Evolutionary conservation across 2,797 vertebrate genomes (phyloP), one percentile per base, ranked within the genome.

Genomic region (Hafferia zeledoni): DNA sequence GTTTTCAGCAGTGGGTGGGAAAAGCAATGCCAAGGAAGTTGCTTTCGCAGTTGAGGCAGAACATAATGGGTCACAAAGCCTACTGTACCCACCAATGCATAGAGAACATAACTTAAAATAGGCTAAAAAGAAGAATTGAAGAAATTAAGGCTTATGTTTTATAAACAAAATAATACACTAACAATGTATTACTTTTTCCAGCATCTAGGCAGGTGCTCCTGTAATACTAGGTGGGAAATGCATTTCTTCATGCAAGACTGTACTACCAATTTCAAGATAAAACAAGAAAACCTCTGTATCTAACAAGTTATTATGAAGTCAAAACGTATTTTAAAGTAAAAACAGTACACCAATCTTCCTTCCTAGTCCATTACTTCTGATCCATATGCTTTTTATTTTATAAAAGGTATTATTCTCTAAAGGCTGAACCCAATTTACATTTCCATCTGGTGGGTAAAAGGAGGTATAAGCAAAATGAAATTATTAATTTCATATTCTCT

Each of bases 21-120:
- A 98, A 99, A 99, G 97, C 99, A 99, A 97, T 99, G 99, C 99
- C 99, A 99, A 13, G 99, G 99, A 76, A 99, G 98, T 98, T 99
- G 99, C 94, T 99, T 99, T 72, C 99, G 98, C 63, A 99, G 98
- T 91, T 99, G 99, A 94, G 99, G 99, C 97, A 99, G 98, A 95
- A 99, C 98, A 70, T 99, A 99, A 98, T 99, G 99, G 53, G 99
- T 99, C 95, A 99, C 97, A 89, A 99, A 97, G 11, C 99, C 99
- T 92, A 99, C 98, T 0, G 98, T 97, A 92, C 99, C 99, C 89
- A 99, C 97, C 97, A 99, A 96, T 16, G 98, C 98, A 59, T 99
- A 99, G 82, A 99, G 97, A 94, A 99, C 98, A 33, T 99, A 99
- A 96, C 99, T 99, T 96, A 99, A 98, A 96, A 99, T 99, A 46